Percentiles rank a stretch among this genome's conserved stretches.
Evolutionary conservation across 1,140 invertebrate genomes (phyloP).

Genomic region (Temnothorax curvispinosus): DNA sequence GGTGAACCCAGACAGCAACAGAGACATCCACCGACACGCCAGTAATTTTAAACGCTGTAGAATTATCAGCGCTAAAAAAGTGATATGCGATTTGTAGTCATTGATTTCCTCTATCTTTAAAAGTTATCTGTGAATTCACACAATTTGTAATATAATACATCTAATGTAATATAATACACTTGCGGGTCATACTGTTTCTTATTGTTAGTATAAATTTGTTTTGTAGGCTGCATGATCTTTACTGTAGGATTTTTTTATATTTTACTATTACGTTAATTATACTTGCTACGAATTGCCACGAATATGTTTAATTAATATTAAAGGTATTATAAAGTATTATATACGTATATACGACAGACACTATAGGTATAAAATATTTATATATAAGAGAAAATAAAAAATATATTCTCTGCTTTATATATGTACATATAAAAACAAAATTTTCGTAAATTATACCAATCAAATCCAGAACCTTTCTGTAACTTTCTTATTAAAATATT

Average conservation of each 20-base stretch:
- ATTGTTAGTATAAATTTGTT: neutral
- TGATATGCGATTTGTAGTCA: slow-evolving; percentile 12
- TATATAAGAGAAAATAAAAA: neutral
- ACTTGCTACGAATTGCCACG: slow-evolving; percentile 21
- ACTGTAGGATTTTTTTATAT: slow-evolving; percentile 22
- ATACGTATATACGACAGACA: neutral
- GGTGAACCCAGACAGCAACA: slow-evolving; percentile 83
- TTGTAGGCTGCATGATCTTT: neutral
- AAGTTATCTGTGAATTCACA: slow-evolving; percentile 4
- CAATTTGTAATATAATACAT: neutral
- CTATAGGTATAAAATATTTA: neutral
- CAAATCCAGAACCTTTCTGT: neutral
- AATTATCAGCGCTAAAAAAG: slow-evolving; percentile 18
- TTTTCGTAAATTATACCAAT: neutral
- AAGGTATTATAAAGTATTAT: neutral
- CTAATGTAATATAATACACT: slow-evolving; percentile 22
- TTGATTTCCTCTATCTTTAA: neutral
- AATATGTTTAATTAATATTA: slow-evolving; percentile 38
- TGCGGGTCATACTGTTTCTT: neutral
- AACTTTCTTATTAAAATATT: neutral
- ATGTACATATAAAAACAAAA: neutral
- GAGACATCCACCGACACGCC: slow-evolving; percentile 56
- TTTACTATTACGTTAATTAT: slow-evolving; percentile 21
- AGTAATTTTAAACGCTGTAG: neutral
- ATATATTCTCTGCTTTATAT: neutral